Evolutionary conservation across 2,888 invertebrate species (phyloP).

Genomic region (Eupeodes latifasciatus): DNA sequence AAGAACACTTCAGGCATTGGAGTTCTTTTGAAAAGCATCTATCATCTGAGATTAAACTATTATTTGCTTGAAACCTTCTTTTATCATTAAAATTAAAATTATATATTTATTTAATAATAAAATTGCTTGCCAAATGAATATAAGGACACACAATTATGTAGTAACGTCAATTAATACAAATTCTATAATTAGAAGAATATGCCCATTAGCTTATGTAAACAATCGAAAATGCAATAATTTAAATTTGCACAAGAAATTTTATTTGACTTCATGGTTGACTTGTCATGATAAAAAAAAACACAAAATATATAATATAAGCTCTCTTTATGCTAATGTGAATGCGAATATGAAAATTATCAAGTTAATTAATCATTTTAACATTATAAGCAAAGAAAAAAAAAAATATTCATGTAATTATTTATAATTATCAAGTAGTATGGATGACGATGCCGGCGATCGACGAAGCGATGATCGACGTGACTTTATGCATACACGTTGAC

Average conservation of each 20-base stretch:
- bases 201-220: slow-evolving; percentile 19
- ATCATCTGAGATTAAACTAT: no score
- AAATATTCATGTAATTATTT: slow-evolving; percentile 37
- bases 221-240: slow-evolving; percentile 53
- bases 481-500: not conserved
- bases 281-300: slow-evolving; percentile 27
- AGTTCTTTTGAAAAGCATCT: not conserved
- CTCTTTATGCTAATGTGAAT: slow-evolving; percentile 55
- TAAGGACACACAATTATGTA: not conserved
- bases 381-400: slow-evolving; percentile 21
- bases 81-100: no score
- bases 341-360: slow-evolving; percentile 33
- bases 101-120: not conserved
- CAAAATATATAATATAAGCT: not conserved
- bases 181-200: slow-evolving; percentile 10
- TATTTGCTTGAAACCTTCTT: no score
- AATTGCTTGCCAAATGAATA: not conserved
- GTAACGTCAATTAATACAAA: slow-evolving; percentile 41
- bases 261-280: slow-evolving; percentile 38
- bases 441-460: slow-evolving; percentile 20
- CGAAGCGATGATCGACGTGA: not conserved
- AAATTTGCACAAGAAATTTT: slow-evolving; percentile 49
- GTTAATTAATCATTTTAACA: slow-evolving; percentile 48
- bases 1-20: not conserved
- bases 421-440: slow-evolving; percentile 39